These are phyloP conservation scores for Crotalus tigris DNA, from an alignment of 2,113 vertebrate genomes.

Conservation along the genomic window DNA sequence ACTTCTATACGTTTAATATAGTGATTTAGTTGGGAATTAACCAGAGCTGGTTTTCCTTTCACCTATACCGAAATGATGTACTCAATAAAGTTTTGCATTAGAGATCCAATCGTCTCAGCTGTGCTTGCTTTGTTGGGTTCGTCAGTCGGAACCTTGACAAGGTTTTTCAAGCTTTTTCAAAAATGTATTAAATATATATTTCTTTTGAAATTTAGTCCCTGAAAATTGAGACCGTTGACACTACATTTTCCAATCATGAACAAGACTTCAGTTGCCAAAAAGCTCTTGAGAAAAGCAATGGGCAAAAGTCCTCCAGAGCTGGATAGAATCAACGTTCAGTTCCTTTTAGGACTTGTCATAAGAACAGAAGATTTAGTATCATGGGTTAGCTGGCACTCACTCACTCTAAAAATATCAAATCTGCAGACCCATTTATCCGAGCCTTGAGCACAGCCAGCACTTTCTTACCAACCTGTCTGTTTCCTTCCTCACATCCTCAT, in stretches of 20 bases:
- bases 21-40: no score
- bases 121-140: no score
- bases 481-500: slow-evolving; percentile 1
- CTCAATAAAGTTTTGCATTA: no score
- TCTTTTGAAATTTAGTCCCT: not conserved
- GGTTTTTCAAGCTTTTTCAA: not conserved
- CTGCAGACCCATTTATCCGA: slow-evolving; percentile 17
- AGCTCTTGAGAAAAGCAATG: not conserved
- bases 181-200: not conserved
- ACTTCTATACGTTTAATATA: no score
- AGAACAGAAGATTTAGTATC: slow-evolving; percentile 1
- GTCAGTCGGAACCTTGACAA: not conserved
- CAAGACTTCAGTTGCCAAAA: not conserved
- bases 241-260: not conserved
- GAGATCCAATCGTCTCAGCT: no score
- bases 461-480: slow-evolving; percentile 1
- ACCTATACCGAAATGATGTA: no score
- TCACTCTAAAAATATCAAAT: slow-evolving; percentile 33
- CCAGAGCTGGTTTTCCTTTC: no score
- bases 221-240: not conserved
- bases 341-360: slow-evolving; percentile 19
- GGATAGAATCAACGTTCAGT: not conserved
- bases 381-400: slow-evolving; percentile 21
- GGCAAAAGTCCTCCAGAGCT: not conserved
- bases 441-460: not conserved